Conservation (phyloP, 2,797 vertebrate species). For the Vipera latastei region DNA sequence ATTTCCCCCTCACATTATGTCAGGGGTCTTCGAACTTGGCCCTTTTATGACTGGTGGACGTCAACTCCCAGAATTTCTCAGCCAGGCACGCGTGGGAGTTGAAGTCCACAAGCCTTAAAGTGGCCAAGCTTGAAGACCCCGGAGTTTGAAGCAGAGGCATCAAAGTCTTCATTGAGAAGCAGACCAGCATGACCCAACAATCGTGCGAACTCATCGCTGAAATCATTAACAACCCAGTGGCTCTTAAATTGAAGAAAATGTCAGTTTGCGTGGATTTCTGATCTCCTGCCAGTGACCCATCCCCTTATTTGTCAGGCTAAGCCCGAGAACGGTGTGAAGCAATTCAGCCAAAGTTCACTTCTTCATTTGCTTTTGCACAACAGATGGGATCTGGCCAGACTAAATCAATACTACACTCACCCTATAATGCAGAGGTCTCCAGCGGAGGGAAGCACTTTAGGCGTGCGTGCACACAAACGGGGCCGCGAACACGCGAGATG, state of each 20-base stretch:
- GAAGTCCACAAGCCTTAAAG: too few species aligned
- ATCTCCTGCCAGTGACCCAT: neutral
- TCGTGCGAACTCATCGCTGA: neutral
- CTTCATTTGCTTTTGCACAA: neutral
- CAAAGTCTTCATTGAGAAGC: neutral
- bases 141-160: neutral
- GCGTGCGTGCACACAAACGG: too few species aligned
- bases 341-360: neutral
- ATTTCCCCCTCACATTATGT: too few species aligned
- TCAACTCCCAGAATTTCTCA: too few species aligned
- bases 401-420: neutral
- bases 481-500: too few species aligned
- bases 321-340: neutral
- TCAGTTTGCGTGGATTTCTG: neutral
- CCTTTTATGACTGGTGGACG: too few species aligned
- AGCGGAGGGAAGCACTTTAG: too few species aligned
- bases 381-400: neutral
- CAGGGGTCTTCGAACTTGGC: too few species aligned
- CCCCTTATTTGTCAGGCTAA: neutral
- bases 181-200: neutral
- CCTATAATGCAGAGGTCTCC: too few species aligned
- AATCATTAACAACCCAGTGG: neutral
- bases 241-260: neutral
- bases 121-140: too few species aligned
- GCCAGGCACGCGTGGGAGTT: too few species aligned